Conservation (phyloP, 2,797 vertebrate species). For the Leptodactylus fallax region DNA sequence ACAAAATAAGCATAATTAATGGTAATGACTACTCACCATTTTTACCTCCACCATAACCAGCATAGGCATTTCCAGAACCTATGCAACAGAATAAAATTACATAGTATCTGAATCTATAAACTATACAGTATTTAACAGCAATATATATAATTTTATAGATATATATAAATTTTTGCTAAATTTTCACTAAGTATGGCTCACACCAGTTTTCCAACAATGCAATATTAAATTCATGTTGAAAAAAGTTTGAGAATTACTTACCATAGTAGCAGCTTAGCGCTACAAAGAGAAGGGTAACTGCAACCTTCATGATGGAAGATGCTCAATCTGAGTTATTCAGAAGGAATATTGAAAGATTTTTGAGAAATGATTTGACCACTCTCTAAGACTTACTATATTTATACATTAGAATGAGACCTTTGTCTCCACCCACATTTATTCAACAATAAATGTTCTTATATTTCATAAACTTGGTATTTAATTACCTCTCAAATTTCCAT, state of each 20-base stretch:
- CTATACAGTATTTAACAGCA: not conserved
- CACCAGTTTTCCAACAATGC: not conserved
- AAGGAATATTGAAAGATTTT: not conserved
- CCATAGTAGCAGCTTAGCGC: not conserved
- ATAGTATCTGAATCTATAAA: not conserved
- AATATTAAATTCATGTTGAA: no score
- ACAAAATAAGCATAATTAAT: not conserved
- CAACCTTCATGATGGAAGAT: not conserved
- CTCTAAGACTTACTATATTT: not conserved
- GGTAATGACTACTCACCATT: not conserved
- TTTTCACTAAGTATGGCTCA: not conserved
- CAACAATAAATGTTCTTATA: slow-evolving; percentile 17
- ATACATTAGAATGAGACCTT: not conserved
- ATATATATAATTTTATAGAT: no score
- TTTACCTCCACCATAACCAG: not conserved
- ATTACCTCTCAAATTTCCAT: not conserved
- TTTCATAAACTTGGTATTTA: not conserved
- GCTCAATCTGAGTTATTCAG: not conserved
- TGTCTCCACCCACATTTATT: not conserved
- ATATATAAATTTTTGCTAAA: not conserved
- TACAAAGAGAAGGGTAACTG: not conserved
- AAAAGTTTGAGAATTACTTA: slow-evolving; percentile 4
- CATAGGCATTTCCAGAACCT: not conserved
- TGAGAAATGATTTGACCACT: not conserved
- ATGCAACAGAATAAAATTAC: not conserved